These are phyloP conservation scores for Drosophila macrospina DNA, from an alignment of 2,888 invertebrate species.

Conservation along the genomic window DNA sequence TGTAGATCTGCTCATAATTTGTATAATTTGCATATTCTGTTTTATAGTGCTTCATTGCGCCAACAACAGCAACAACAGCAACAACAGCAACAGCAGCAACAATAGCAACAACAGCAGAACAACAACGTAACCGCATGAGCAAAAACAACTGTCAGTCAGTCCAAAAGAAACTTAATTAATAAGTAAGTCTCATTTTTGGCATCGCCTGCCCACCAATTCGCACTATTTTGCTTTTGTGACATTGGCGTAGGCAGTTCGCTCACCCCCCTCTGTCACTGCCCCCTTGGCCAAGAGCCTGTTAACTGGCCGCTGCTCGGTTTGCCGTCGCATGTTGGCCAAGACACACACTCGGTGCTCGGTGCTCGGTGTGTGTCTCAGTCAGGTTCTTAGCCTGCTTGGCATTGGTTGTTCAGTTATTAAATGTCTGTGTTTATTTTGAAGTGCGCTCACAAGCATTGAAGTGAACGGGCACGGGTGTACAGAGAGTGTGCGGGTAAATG, in stretches of 20 bases:
- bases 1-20: conserved; percentile 40
- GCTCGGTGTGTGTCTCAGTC: conserved; percentile 65
- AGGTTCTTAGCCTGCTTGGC: conserved; percentile 75
- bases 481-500: conserved; percentile 55
- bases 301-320: conserved; percentile 13
- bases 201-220: conserved; percentile 72
- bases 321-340: conserved; percentile 25
- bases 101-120: conserved; percentile 6
- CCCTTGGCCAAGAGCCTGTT: background rate
- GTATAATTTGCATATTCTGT: conserved; percentile 72
- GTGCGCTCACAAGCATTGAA: conserved; percentile 6
- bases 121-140: too few relatives aligned
- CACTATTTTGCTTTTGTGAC: conserved; percentile 73
- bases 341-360: conserved; percentile 25
- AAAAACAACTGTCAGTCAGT: conserved; percentile 39
- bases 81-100: conserved; percentile 24
- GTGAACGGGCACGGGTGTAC: conserved; percentile 16
- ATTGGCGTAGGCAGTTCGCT: conserved; percentile 63
- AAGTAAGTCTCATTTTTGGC: conserved; percentile 75
- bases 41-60: conserved; percentile 49
- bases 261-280: background rate
- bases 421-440: conserved; percentile 24
- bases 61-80: conserved; percentile 24
- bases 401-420: conserved; percentile 66
- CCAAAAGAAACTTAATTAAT: conserved; percentile 74